Conservation (phyloP, 2,888 invertebrate genomes). For the Hemicrepidius hirtus region DNA sequence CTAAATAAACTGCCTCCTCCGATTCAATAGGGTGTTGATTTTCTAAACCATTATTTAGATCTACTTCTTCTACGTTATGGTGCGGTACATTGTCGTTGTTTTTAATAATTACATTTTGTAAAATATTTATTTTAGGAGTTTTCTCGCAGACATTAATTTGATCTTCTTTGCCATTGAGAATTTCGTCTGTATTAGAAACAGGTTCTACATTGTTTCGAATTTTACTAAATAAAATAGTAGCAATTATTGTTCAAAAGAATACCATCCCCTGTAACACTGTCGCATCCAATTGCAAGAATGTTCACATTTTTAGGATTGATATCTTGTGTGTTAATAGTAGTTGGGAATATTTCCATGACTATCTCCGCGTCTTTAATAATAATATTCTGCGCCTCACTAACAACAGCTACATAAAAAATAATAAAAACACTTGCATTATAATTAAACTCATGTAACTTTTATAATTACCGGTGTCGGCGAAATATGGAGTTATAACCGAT, state of each 20-base stretch:
- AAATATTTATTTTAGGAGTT: slow-evolving; percentile 30
- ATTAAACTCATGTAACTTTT: slow-evolving; percentile 3
- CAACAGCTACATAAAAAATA: neutral
- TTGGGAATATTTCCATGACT: slow-evolving; percentile 33
- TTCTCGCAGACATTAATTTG: slow-evolving; percentile 16
- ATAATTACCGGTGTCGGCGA: neutral
- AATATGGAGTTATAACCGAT: slow-evolving; percentile 18
- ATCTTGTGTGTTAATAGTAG: slow-evolving; percentile 20
- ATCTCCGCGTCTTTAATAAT: slow-evolving; percentile 30
- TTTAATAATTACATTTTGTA: slow-evolving; percentile 34
- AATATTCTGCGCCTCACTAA: neutral
- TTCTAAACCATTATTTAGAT: slow-evolving; percentile 35
- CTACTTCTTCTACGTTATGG: slow-evolving; percentile 33
- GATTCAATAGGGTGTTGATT: slow-evolving; percentile 19
- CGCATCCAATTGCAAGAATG: slow-evolving; percentile 33
- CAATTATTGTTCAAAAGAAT: slow-evolving; percentile 22
- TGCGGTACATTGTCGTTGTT: slow-evolving; percentile 35
- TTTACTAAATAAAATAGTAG: slow-evolving; percentile 19
- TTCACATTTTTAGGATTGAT: slow-evolving; percentile 21
- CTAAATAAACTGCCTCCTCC: slow-evolving; percentile 30
- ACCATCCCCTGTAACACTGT: slow-evolving; percentile 18
- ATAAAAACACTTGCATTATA: neutral
- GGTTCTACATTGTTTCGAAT: slow-evolving; percentile 5
- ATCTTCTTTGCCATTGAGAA: slow-evolving; percentile 28
- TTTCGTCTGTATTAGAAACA: slow-evolving; percentile 14